Conservation (phyloP, 53 echinoderm and acorn worm genomes). For the Echinometra lucunter region DNA sequence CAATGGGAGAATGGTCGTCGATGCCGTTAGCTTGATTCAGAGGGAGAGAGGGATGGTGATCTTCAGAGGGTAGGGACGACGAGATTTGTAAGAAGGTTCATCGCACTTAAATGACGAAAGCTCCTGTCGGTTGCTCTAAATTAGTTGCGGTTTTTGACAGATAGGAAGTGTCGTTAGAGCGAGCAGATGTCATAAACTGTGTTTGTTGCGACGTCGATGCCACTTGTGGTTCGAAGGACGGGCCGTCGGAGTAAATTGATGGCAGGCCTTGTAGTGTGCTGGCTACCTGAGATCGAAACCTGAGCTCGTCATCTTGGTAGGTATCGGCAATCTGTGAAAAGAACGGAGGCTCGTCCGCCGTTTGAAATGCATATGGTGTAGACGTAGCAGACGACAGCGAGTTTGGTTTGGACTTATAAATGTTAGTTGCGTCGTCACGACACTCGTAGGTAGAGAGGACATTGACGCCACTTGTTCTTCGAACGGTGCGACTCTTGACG, state of each 20-base stretch:
- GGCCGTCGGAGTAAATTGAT: background rate
- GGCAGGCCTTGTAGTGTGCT: background rate
- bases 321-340: background rate
- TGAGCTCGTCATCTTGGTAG: background rate
- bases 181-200: background rate
- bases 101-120: background rate
- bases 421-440: background rate
- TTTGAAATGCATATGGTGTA: background rate
- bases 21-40: background rate
- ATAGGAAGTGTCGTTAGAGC: background rate
- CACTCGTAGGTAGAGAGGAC: background rate
- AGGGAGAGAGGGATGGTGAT: conserved; percentile 30
- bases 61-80: conserved; percentile 10
- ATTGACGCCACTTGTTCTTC: no score
- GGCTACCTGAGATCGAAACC: background rate
- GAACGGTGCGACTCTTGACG: background rate
- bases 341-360: background rate
- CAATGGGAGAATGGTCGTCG: background rate
- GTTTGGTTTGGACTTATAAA: background rate
- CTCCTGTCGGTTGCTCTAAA: background rate
- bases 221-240: background rate
- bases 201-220: background rate
- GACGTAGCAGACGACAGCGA: background rate
- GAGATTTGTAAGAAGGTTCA: conserved; percentile 21
- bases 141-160: background rate